Evolutionary conservation across 2,888 invertebrate genomes (phyloP).

Genomic region (Autographa pulchrina): DNA sequence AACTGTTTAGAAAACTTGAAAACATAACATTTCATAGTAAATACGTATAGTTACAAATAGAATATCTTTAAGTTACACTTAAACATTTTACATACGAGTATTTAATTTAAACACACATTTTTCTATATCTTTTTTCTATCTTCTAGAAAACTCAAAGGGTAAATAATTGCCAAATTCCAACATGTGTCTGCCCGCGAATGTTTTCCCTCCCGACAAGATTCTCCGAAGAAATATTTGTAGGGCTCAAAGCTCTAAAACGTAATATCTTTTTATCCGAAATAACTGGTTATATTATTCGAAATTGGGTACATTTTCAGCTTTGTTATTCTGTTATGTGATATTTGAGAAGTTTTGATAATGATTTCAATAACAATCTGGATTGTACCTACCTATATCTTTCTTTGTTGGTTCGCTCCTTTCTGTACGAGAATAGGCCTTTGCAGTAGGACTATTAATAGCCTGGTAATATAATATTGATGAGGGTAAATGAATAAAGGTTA

Average conservation of each 20-base stretch:
- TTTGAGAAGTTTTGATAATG: neutral
- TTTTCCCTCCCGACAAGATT: conserved; percentile 55
- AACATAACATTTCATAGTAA: no score
- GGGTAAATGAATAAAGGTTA: no score
- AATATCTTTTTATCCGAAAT: conserved; percentile 52
- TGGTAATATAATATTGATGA: no score
- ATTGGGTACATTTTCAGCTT: neutral
- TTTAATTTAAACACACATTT: conserved; percentile 53
- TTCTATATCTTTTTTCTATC: conserved; percentile 32
- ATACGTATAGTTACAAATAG: no score
- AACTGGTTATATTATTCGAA: conserved; percentile 18
- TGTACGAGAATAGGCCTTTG: no score
- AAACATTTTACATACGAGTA: conserved; percentile 24
- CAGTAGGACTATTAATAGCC: no score
- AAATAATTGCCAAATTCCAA: conserved; percentile 60
- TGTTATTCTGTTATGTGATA: neutral
- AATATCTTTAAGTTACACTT: conserved; percentile 20
- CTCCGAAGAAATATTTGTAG: conserved; percentile 56
- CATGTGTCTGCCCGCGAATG: conserved; percentile 60
- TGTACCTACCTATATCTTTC: neutral
- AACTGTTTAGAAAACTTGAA: no score
- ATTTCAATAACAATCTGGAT: neutral
- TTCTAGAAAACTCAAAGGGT: conserved; percentile 44
- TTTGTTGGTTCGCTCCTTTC: neutral
- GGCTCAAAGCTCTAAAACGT: conserved; percentile 55